Evolutionary conservation across 2,888 invertebrate genomes (phyloP).

Genomic region (Drosophila nr. medialis): DNA sequence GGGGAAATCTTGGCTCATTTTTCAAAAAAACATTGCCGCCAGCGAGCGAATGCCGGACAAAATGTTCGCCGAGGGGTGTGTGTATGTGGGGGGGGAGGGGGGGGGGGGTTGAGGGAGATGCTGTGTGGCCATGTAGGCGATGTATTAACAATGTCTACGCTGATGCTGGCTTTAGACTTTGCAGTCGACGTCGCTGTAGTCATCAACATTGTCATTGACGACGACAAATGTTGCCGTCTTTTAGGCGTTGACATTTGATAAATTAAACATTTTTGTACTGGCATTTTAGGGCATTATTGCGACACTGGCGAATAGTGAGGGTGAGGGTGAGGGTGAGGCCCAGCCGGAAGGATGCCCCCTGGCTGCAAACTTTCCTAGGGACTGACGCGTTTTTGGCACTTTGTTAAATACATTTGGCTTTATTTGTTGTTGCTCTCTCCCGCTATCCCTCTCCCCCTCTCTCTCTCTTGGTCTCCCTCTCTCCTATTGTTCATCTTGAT

Average conservation of each 20-base stretch:
- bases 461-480: no score
- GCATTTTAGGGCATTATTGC: slow-evolving; percentile 41
- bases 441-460: background rate
- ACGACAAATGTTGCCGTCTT: slow-evolving; percentile 80
- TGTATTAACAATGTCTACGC: slow-evolving; percentile 60
- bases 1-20: slow-evolving; percentile 71
- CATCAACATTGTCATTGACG: slow-evolving; percentile 79
- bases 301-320: background rate
- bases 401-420: slow-evolving; percentile 75
- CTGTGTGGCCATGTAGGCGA: slow-evolving; percentile 27
- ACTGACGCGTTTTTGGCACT: slow-evolving; percentile 60
- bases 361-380: slow-evolving; percentile 29
- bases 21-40: slow-evolving; percentile 73
- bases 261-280: slow-evolving; percentile 77
- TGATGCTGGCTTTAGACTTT: slow-evolving; percentile 27
- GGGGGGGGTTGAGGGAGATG: background rate
- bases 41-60: slow-evolving; percentile 42
- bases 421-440: slow-evolving; percentile 36
- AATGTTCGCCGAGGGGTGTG: slow-evolving; percentile 6
- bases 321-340: background rate
- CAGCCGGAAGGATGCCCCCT: slow-evolving; percentile 5
- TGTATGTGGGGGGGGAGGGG: background rate
- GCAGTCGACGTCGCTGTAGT: slow-evolving; percentile 40
- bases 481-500: slow-evolving; percentile 32
- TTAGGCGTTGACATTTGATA: slow-evolving; percentile 79